Evolutionary conservation across 2,888 invertebrate genomes (phyloP).

Genomic region (Odontothrips loti): DNA sequence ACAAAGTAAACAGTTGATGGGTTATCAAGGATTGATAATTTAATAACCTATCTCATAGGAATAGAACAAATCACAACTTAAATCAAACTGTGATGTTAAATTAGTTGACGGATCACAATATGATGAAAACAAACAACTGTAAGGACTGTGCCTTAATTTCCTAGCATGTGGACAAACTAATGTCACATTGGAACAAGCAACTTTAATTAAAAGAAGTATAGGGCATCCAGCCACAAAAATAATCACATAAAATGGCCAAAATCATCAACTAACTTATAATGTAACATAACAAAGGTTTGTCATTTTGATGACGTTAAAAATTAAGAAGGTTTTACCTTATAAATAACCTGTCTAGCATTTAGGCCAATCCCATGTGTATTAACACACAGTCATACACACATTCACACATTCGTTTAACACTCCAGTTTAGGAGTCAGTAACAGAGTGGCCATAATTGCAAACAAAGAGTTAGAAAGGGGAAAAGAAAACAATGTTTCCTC

Average conservation of each 20-base stretch:
- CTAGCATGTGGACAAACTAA: too few species aligned
- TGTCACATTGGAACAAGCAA: background rate
- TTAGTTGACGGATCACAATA: background rate
- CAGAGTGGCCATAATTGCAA: background rate
- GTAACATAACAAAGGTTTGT: constrained; percentile 13
- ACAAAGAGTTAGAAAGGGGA: constrained; percentile 3
- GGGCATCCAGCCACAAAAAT: background rate
- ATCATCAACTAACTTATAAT: background rate
- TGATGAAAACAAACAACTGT: background rate
- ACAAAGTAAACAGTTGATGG: background rate
- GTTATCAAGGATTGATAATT: background rate
- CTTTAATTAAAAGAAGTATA: background rate
- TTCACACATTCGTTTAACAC: background rate
- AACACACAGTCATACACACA: background rate
- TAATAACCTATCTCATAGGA: background rate
- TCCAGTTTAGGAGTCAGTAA: background rate
- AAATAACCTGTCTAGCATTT: constrained; percentile 1
- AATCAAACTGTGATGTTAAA: constrained; percentile 15
- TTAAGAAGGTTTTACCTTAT: background rate
- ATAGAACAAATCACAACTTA: background rate
- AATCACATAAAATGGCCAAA: background rate
- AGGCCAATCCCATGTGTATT: constrained; percentile 8
- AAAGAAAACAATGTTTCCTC: constrained; percentile 5
- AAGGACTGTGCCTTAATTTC: too few species aligned
- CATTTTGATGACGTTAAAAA: constrained; percentile 12